These are phyloP conservation scores for Chamaea fasciata DNA, from an alignment of 2,113 vertebrate species.

Conservation along the genomic window DNA sequence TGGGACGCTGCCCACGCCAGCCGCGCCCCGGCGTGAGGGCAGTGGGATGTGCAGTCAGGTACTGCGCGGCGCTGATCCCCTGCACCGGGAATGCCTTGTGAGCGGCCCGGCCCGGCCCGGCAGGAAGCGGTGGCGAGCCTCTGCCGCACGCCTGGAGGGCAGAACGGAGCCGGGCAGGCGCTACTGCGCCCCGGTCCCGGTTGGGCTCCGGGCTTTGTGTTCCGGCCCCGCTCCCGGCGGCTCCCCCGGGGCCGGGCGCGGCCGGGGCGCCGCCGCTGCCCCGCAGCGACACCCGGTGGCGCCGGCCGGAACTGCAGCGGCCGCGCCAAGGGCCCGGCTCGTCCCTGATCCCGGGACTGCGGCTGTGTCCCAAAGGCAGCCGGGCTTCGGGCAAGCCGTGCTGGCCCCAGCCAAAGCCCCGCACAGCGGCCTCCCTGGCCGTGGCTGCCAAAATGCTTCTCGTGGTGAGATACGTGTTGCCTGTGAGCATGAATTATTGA, in stretches of 20 bases:
- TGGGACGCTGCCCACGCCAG: accelerated
- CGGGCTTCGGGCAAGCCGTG: accelerated
- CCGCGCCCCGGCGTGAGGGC: accelerated
- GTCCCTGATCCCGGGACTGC: accelerated
- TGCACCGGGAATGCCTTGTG: not conserved
- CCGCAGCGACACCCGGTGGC: conserved; percentile 54
- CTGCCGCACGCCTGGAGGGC: not conserved
- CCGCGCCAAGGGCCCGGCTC: accelerated
- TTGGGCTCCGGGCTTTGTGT: accelerated
- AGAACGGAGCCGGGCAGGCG: not conserved
- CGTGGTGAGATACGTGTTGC: not conserved
- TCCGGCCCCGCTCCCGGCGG: not conserved
- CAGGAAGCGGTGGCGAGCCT: not conserved
- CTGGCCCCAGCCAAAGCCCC: not conserved
- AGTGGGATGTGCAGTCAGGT: accelerated
- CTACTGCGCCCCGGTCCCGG: accelerated
- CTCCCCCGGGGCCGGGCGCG: not conserved
- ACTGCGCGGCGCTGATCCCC: accelerated
- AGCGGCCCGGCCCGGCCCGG: accelerated
- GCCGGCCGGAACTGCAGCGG: not conserved
- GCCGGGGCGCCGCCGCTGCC: not conserved
- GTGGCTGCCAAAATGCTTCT: not conserved
- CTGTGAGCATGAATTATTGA: not conserved
- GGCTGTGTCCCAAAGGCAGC: accelerated
- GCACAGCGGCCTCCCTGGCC: not conserved